phyloP scores from a whole-genome alignment of 2,113 vertebrate species.

The Brachyistius frenatus region DNA sequence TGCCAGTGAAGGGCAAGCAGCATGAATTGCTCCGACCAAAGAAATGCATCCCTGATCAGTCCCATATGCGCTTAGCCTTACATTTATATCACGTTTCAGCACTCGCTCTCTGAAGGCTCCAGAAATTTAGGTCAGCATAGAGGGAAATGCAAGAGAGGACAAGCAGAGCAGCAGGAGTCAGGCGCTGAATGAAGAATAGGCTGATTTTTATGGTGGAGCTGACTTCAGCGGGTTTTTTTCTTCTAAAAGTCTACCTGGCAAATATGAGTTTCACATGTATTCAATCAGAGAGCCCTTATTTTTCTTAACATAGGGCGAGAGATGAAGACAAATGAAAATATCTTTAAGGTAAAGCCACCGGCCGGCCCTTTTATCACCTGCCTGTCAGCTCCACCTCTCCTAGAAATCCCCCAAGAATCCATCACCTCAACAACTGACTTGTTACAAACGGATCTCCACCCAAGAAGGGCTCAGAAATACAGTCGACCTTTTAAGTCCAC shows the following conservation, averaged over 20 bases:
- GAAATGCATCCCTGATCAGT: constrained; percentile 84
- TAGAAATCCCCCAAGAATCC: constrained; percentile 48
- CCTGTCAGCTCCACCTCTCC: constrained; percentile 45
- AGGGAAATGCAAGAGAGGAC: constrained; percentile 69
- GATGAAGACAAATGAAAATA: constrained; percentile 65
- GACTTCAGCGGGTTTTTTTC: constrained; percentile 63
- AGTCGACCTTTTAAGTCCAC: constrained; percentile 21
- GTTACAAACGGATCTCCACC: constrained; percentile 48
- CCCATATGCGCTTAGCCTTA: constrained; percentile 83
- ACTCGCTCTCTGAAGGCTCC: constrained; percentile 63
- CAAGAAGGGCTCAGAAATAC: constrained; percentile 22
- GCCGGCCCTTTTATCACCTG: constrained; percentile 65
- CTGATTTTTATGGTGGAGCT: constrained; percentile 57
- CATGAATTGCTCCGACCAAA: constrained; percentile 83
- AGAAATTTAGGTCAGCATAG: constrained; percentile 76
- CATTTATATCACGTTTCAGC: constrained; percentile 82
- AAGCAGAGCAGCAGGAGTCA: constrained; percentile 66
- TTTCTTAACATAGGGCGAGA: constrained; percentile 36
- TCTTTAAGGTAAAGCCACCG: constrained; percentile 49
- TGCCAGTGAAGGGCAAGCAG: constrained; percentile 84
- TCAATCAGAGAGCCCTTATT: constrained; percentile 35
- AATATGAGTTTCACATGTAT: constrained; percentile 53
- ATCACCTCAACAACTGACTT: constrained; percentile 56
- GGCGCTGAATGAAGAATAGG: constrained; percentile 75
- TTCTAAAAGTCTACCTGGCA: constrained; percentile 56